Conservation (phyloP, 2,113 vertebrate species). For the Phasianus colchicus region DNA sequence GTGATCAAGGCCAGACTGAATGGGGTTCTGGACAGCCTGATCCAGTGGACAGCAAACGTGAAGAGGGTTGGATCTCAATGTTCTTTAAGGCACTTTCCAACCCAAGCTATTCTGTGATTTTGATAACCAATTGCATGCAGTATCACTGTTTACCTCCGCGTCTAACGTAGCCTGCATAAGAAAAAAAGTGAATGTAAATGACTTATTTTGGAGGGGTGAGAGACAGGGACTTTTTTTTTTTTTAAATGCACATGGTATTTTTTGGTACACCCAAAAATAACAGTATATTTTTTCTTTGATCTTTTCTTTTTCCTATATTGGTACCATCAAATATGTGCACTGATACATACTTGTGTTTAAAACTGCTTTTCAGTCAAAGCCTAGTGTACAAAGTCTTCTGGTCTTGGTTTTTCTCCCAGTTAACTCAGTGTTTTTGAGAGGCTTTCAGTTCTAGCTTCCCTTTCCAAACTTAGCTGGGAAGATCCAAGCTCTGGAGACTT, state of each 20-base stretch:
- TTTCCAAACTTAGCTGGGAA: background rate
- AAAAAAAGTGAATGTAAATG: background rate
- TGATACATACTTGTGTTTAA: background rate
- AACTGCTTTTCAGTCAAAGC: background rate
- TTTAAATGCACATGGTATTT: background rate
- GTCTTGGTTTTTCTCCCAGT: background rate
- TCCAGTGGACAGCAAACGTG: too few relatives aligned
- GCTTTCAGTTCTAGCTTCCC: background rate
- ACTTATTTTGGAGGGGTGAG: background rate
- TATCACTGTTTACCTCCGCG: background rate
- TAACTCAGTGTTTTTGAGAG: background rate
- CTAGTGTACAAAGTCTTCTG: background rate
- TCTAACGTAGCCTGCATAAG: background rate
- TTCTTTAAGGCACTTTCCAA: too few relatives aligned
- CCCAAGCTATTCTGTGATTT: background rate
- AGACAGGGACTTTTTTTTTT: background rate
- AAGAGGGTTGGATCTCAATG: too few relatives aligned
- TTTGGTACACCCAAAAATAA: too few relatives aligned
- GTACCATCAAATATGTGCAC: background rate
- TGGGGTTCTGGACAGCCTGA: too few relatives aligned
- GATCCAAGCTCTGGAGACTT: background rate
- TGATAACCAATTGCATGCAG: background rate
- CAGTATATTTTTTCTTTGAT: background rate
- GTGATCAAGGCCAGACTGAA: too few relatives aligned
- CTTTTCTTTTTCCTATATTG: background rate